Evolutionary conservation across 1,140 invertebrate genomes (phyloP).

Genomic region (Drosophila baimaii): DNA sequence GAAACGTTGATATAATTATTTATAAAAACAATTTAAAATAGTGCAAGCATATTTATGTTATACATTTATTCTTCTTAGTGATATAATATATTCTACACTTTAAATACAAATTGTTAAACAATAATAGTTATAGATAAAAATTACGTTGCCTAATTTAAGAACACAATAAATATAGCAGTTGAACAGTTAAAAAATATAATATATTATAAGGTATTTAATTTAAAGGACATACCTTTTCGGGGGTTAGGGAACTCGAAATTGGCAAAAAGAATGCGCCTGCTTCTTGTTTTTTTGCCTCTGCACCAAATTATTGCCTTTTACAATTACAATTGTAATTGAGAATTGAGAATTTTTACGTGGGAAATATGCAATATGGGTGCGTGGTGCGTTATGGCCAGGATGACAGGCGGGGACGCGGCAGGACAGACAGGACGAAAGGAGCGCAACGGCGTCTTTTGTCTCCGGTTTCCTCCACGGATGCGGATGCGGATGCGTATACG

Average conservation of each 20-base stretch:
- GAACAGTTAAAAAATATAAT: too few relatives aligned
- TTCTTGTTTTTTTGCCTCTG: background rate
- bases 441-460: constrained; percentile 24
- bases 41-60: too few relatives aligned
- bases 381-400: constrained; percentile 12
- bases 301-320: constrained; percentile 46
- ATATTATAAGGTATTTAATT: too few relatives aligned
- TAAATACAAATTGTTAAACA: too few relatives aligned
- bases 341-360: constrained; percentile 42
- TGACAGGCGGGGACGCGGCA: background rate
- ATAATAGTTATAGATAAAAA: too few relatives aligned
- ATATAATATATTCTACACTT: too few relatives aligned
- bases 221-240: background rate
- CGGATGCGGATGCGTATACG: background rate
- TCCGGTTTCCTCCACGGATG: constrained; percentile 3
- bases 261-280: background rate
- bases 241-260: background rate
- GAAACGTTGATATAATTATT: too few relatives aligned
- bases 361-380: constrained; percentile 32
- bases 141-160: too few relatives aligned
- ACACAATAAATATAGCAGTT: too few relatives aligned
- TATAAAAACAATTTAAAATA: too few relatives aligned
- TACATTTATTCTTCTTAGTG: too few relatives aligned
- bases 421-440: background rate
- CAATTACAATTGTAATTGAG: constrained; percentile 71